Evolutionary conservation across 1,140 invertebrate genomes (phyloP).

Genomic region (Thaumatotibia leucotreta): DNA sequence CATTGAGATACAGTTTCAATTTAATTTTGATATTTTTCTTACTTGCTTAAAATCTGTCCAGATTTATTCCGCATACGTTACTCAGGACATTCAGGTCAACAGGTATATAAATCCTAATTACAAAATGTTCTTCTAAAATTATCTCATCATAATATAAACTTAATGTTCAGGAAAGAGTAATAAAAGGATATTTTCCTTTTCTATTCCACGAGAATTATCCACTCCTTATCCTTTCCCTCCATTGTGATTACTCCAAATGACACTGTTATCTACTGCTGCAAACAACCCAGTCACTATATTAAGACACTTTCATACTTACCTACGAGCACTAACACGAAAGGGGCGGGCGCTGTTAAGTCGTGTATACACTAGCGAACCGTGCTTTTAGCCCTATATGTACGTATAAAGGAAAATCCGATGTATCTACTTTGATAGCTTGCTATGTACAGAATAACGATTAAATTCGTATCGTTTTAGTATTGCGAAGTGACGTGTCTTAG

Average conservation of each 20-base stretch:
- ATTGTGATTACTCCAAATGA: background rate
- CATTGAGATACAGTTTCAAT: too few relatives aligned
- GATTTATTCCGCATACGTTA: too few relatives aligned
- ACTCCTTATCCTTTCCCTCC: background rate
- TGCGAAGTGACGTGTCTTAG: too few relatives aligned
- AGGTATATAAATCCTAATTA: too few relatives aligned
- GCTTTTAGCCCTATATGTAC: background rate
- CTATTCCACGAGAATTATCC: background rate
- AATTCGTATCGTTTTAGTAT: too few relatives aligned
- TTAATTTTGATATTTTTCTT: too few relatives aligned
- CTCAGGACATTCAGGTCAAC: too few relatives aligned
- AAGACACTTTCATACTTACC: background rate
- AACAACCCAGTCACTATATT: background rate
- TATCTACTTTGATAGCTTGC: background rate
- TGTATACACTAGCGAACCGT: background rate
- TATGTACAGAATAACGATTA: too few relatives aligned
- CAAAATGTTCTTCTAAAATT: too few relatives aligned
- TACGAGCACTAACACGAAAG: background rate
- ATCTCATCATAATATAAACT: too few relatives aligned
- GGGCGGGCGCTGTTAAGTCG: background rate
- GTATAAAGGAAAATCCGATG: background rate
- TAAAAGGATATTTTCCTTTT: background rate
- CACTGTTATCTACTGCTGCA: background rate
- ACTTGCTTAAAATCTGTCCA: too few relatives aligned
- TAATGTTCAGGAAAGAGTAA: too few relatives aligned